Evolutionary conservation across 2,797 vertebrate genomes (phyloP).

Genomic region (Nasua narica): DNA sequence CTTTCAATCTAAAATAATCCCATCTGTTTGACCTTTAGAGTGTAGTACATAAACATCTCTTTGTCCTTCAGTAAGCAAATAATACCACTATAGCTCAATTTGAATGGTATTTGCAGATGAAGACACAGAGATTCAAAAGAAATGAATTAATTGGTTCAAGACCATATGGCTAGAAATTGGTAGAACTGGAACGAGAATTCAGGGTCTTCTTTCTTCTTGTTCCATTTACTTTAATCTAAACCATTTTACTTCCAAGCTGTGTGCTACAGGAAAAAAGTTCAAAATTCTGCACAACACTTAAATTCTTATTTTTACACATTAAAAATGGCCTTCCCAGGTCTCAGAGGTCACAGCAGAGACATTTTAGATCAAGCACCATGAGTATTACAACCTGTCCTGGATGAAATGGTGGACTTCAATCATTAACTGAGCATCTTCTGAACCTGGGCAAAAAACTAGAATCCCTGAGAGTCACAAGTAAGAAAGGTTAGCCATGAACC

Average conservation of each 20-base stretch:
- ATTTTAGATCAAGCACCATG: not conserved
- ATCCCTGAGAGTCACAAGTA: not conserved
- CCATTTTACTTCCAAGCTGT: not conserved
- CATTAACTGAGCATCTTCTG: not conserved
- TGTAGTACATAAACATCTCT: conserved; percentile 66
- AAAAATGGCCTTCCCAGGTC: not conserved
- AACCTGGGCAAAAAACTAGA: not conserved
- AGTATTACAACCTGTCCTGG: not conserved
- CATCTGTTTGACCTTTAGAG: conserved; percentile 72
- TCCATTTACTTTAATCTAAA: conserved; percentile 43
- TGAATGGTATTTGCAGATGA: conserved; percentile 56
- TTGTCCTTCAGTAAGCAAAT: conserved; percentile 67
- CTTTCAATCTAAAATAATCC: conserved; percentile 69
- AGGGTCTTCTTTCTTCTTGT: conserved; percentile 2
- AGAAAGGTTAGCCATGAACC: not conserved
- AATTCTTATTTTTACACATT: conserved; percentile 25
- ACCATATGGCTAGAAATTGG: conserved; percentile 47
- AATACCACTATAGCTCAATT: conserved; percentile 47
- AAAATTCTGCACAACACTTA: not conserved
- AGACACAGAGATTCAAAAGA: conserved; percentile 54
- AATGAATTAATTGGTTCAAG: conserved; percentile 49
- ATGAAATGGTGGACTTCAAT: not conserved
- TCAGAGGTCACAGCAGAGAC: not conserved
- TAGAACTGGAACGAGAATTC: conserved; percentile 18
- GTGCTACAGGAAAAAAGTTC: not conserved